Percentiles rank a stretch among this genome's conserved stretches.
phyloP scores from a whole-genome alignment of 2,888 invertebrate species.

The Willowsia nigromaculata region DNA sequence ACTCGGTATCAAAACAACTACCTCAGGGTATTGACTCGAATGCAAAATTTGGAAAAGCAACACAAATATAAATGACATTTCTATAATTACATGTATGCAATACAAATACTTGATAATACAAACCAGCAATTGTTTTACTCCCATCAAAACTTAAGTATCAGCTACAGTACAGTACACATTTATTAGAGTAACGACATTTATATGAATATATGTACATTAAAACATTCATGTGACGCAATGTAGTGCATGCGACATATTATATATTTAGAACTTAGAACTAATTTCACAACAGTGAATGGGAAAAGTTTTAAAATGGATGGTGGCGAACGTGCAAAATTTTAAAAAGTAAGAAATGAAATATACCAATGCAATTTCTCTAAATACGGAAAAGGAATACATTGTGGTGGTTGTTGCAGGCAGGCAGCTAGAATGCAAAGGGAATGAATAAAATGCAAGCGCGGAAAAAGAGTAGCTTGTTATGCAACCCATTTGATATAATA shows the following conservation, averaged over 20 bases:
- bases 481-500: conserved; percentile 47
- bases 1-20: too few species aligned
- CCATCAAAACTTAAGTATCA: too few species aligned
- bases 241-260: neutral
- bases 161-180: too few species aligned
- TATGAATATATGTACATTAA: too few species aligned
- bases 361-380: neutral
- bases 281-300: neutral
- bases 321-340: neutral
- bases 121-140: too few species aligned
- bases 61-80: too few species aligned
- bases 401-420: neutral
- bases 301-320: conserved; percentile 30
- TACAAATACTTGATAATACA: too few species aligned
- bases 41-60: too few species aligned
- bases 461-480: conserved; percentile 32
- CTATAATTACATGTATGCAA: too few species aligned
- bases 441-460: neutral
- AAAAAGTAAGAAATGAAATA: neutral
- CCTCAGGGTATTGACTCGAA: too few species aligned
- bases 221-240: too few species aligned
- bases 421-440: neutral
- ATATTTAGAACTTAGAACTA: neutral
- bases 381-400: neutral
- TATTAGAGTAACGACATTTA: too few species aligned